A percentile compares a stretch with the other conserved stretches of the same genome.
Evolutionary conservation across 2,888 invertebrate species (phyloP).

Genomic region (Philaethria dido): DNA sequence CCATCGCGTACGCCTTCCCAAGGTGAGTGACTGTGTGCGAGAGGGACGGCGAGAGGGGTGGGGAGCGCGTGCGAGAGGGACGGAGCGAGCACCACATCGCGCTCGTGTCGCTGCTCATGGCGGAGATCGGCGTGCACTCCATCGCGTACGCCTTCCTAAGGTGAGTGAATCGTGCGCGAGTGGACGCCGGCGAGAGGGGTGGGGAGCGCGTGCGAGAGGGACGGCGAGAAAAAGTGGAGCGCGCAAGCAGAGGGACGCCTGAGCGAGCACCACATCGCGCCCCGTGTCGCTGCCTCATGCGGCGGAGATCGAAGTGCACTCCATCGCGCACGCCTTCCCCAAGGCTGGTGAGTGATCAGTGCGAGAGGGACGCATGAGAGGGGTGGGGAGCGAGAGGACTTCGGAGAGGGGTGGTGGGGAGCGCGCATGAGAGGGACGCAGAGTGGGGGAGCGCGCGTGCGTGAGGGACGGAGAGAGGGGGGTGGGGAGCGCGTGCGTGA

Average conservation of each 20-base stretch:
- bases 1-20: no score
- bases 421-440: no score
- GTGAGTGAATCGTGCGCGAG: slow-evolving; percentile 70
- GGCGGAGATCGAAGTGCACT: slow-evolving; percentile 98
- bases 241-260: no score
- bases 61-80: not conserved
- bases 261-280: slow-evolving; percentile 92
- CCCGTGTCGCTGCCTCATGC: slow-evolving; percentile 97
- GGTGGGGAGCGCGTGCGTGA: no score
- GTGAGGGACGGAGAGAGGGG: no score
- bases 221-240: no score
- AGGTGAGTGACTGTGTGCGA: no score
- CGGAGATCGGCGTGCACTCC: slow-evolving; percentile 98
- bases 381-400: no score
- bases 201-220: no score
- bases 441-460: no score
- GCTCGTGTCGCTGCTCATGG: slow-evolving; percentile 97
- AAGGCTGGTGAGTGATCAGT: slow-evolving; percentile 85
- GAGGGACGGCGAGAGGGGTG: not conserved
- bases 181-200: not conserved
- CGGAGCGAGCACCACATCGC: slow-evolving; percentile 92
- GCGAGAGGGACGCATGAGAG: slow-evolving; percentile 74
- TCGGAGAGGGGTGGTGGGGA: no score
- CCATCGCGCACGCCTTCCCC: slow-evolving; percentile 99
- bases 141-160: slow-evolving; percentile 98